Base-by-base conservation (phyloP, 2,888 invertebrate species). In the Synanthedon vespiformis region DNA sequence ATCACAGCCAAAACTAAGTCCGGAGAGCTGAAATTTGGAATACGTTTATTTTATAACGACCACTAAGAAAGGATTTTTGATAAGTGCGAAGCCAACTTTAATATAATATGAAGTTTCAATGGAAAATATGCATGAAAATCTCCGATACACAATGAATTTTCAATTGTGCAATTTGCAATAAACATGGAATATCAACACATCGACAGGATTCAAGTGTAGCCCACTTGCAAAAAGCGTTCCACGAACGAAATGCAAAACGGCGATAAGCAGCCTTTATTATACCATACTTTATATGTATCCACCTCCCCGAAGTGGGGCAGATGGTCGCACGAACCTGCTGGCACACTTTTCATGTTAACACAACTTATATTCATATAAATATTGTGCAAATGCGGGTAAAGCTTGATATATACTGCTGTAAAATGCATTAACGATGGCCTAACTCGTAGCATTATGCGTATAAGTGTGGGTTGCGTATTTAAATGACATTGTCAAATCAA, bases 241-340 rank as follows among this genome's bases (percentile, higher is more conserved):
- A 40, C 51, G 47, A n/a, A 52, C 44, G 52, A 52, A 50, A 52
- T 52, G 54, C 54, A 50, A 50, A 54, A 49, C 52, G 40, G 34
- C 22, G 14, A 18, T 48, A 48, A 11, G 48, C 22, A 18, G 4
- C 8, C 48, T 12, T 16, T 48, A 16, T 12, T 48, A 16, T 48
- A 34, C 34, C 34, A 48, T 48, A 48, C 48, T 48, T 48, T 48
- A 22, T 48, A 22, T 48, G 48, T 16, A 48, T 16, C 48, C 48
- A 48, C 48, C 48, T 48, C 22, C 48, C 22, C 48, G 51, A 62
- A 60, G 60, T 63, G 56, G 57, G 61, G 50, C 63, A 58, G 52
- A 55, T 55, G 56, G 55, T 44, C 58, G 56, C 61, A 60, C 58
- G 62, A 61, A 59, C 59, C 57, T 55, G 63, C 53, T 56, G 60